Conservation (phyloP, 2,113 vertebrate species). For the Spea bombifrons region DNA sequence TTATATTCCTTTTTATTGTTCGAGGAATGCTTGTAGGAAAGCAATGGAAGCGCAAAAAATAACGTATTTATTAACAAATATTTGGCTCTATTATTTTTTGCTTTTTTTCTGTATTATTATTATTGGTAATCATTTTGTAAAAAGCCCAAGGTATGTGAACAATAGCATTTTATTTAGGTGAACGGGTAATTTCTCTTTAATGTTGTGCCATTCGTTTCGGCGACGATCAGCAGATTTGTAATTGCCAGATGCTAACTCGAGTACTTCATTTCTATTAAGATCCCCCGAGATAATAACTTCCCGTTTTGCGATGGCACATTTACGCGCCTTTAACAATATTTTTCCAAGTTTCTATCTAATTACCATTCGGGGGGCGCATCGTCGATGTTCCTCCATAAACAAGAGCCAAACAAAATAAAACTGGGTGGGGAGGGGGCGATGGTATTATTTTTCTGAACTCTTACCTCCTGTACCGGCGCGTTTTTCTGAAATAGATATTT, state of each 20-base stretch:
- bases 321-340: slow-evolving; percentile 25
- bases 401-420: not conserved
- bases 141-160: not conserved
- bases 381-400: not conserved
- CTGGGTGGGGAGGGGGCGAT: not conserved
- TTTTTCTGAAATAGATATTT: slow-evolving; percentile 8
- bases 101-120: not conserved
- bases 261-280: not conserved
- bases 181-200: not conserved
- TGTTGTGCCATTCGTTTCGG: not conserved
- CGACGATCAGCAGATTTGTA: slow-evolving; percentile 21
- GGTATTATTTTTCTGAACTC: not conserved
- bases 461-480: slow-evolving; percentile 7
- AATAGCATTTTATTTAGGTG: not conserved
- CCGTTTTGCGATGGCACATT: slow-evolving; percentile 6
- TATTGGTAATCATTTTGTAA: not conserved
- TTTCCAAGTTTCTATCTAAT: slow-evolving; percentile 27
- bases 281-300: slow-evolving; percentile 38
- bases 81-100: too few relatives aligned
- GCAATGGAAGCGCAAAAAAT: too few relatives aligned
- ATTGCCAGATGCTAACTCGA: slow-evolving; percentile 18
- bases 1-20: too few relatives aligned
- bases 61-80: too few relatives aligned
- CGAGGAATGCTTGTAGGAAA: too few relatives aligned
- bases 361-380: slow-evolving; percentile 6